Evolutionary conservation across 1,140 invertebrate species (phyloP).

Genomic region (Drosophila virilis): DNA sequence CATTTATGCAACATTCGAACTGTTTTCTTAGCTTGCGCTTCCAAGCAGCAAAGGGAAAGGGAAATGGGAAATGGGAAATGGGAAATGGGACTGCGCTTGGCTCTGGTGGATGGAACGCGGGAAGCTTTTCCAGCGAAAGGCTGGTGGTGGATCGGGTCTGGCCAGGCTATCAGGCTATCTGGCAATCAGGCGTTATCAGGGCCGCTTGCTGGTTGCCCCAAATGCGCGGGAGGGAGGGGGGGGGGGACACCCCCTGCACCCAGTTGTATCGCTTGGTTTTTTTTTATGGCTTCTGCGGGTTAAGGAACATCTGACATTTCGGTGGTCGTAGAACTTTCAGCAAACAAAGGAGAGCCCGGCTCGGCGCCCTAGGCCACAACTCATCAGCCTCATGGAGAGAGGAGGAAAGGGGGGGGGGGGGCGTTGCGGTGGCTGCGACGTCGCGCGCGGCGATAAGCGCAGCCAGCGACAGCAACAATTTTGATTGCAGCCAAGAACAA

Average conservation of each 20-base stretch:
- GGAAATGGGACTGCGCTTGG: background rate
- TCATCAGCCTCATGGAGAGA: background rate
- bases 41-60: background rate
- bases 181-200: constrained; percentile 2
- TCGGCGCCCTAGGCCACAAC: constrained; percentile 10
- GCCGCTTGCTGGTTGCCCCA: background rate
- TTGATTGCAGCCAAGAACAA: constrained; percentile 53
- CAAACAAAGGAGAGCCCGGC: constrained; percentile 43
- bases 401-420: too few relatives aligned
- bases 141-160: background rate
- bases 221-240: too few relatives aligned
- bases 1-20: constrained; percentile 26
- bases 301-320: constrained; percentile 44
- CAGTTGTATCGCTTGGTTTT: background rate
- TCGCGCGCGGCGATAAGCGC: constrained; percentile 16
- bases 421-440: background rate
- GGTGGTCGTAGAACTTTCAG: constrained; percentile 51
- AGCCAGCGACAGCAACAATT: constrained; percentile 19
- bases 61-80: background rate
- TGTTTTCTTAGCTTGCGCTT: constrained; percentile 17
- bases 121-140: constrained; percentile 5
- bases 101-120: background rate
- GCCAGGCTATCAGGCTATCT: background rate
- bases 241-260: background rate
- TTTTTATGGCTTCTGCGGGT: constrained; percentile 38